Conservation (phyloP, 1,140 invertebrate species). For the Micrasema minimum region DNA sequence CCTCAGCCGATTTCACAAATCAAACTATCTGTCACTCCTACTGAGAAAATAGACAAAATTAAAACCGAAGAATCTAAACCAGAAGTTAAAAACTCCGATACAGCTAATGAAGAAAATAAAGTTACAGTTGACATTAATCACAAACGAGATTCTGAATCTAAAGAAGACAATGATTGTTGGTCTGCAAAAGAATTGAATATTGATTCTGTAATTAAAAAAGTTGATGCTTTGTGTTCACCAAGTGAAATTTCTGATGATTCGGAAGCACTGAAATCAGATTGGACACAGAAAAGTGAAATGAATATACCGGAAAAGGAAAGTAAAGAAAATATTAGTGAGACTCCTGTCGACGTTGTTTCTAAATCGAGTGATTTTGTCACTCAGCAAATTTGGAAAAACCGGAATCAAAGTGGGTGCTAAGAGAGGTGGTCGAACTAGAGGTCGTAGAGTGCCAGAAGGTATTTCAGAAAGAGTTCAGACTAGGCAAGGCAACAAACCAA, state of each 20-base stretch:
- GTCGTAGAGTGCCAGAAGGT: slow-evolving; percentile 66
- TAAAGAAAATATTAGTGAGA: slow-evolving; percentile 38
- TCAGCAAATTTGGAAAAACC: slow-evolving; percentile 38
- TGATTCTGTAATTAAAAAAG: slow-evolving; percentile 82
- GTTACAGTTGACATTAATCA: slow-evolving; percentile 21
- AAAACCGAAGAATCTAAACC: too few species aligned
- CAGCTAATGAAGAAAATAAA: slow-evolving; percentile 5
- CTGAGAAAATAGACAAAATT: too few species aligned
- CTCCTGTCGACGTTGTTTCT: slow-evolving; percentile 1
- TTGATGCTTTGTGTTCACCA: slow-evolving; percentile 69
- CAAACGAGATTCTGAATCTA: slow-evolving; percentile 57
- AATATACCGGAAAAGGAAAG: slow-evolving; percentile 46
- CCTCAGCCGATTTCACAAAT: slow-evolving; percentile 39
- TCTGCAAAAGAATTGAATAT: slow-evolving; percentile 81
- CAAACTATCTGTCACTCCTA: slow-evolving; percentile 17
- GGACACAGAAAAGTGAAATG: slow-evolving; percentile 7
- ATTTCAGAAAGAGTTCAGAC: slow-evolving; percentile 64
- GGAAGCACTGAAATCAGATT: slow-evolving; percentile 35
- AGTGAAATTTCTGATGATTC: slow-evolving; percentile 34
- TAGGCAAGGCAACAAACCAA: slow-evolving; percentile 68
- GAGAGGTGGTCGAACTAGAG: slow-evolving; percentile 67
- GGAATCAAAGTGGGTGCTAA: slow-evolving; percentile 56
- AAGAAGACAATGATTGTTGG: slow-evolving; percentile 81
- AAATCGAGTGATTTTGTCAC: slow-evolving; percentile 44
- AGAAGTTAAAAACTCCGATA: slow-evolving; percentile 58